Evolutionary conservation across 2,113 vertebrate genomes (phyloP).

Genomic region (Barbus barbus): DNA sequence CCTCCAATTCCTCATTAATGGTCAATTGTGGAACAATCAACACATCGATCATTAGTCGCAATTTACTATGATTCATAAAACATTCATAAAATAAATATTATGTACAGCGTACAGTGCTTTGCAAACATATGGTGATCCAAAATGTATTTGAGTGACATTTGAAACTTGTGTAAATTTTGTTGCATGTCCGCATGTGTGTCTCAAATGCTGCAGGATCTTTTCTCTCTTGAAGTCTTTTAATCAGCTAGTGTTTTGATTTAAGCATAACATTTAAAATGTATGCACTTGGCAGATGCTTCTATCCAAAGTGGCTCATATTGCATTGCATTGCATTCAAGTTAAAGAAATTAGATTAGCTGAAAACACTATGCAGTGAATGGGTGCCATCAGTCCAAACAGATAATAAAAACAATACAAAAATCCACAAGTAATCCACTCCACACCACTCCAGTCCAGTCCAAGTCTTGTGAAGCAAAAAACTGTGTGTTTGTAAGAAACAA

Average conservation of each 20-base stretch:
- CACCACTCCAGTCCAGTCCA: not conserved
- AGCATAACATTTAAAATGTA: not conserved
- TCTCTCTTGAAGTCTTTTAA: not conserved
- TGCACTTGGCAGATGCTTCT: not conserved
- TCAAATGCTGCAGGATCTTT: not conserved
- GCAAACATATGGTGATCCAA: not conserved
- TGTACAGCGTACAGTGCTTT: not conserved
- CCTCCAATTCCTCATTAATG: slow-evolving; percentile 82
- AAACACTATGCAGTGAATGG: no score
- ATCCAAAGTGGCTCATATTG: not conserved
- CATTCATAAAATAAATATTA: not conserved
- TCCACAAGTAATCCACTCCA: not conserved
- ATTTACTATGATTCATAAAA: no score
- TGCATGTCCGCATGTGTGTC: not conserved
- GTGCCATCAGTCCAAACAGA: no score
- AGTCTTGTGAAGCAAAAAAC: not conserved
- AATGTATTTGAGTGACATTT: not conserved
- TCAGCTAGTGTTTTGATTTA: not conserved
- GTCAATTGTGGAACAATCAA: not conserved
- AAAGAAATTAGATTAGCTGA: not conserved
- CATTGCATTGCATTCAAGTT: not conserved
- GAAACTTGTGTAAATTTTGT: not conserved
- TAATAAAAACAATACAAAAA: no score
- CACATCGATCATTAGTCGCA: not conserved
- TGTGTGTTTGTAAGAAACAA: no score